Conservation (phyloP, 1,140 invertebrate species). For the Rhyacophila brunnea region DNA sequence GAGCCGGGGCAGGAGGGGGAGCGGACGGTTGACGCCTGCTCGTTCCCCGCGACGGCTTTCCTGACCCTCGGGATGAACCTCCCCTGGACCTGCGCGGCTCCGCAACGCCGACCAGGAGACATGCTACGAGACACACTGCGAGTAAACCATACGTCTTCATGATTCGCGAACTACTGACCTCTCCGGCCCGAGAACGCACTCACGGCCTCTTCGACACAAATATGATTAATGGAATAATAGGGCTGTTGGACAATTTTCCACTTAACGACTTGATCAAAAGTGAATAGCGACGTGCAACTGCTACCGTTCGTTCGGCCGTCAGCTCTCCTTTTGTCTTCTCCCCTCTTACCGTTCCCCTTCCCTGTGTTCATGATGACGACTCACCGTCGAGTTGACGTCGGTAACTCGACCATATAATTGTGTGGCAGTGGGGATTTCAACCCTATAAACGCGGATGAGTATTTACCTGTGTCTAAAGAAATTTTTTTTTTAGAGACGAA, state of each 20-base stretch:
- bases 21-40: slow-evolving; percentile 9
- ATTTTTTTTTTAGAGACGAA: no score
- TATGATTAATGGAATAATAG: slow-evolving; percentile 33
- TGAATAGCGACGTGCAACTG: no score
- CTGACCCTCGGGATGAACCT: slow-evolving; percentile 21
- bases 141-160: slow-evolving; percentile 27
- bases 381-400: no score
- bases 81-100: slow-evolving; percentile 25
- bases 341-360: no score
- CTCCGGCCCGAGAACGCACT: not conserved
- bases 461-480: no score
- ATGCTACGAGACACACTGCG: slow-evolving; percentile 3
- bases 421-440: no score
- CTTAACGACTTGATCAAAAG: slow-evolving; percentile 9
- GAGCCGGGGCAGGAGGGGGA: not conserved
- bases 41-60: slow-evolving; percentile 6
- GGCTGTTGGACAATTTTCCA: slow-evolving; percentile 20
- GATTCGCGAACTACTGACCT: slow-evolving; percentile 19
- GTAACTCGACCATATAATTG: no score
- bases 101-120: slow-evolving; percentile 3
- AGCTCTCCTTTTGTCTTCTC: no score
- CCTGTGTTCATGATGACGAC: no score
- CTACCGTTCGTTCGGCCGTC: no score
- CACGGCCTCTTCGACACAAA: slow-evolving; percentile 24
- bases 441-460: no score